Evolutionary conservation across 2,888 invertebrate genomes (phyloP).

Genomic region (Tipula confusa): DNA sequence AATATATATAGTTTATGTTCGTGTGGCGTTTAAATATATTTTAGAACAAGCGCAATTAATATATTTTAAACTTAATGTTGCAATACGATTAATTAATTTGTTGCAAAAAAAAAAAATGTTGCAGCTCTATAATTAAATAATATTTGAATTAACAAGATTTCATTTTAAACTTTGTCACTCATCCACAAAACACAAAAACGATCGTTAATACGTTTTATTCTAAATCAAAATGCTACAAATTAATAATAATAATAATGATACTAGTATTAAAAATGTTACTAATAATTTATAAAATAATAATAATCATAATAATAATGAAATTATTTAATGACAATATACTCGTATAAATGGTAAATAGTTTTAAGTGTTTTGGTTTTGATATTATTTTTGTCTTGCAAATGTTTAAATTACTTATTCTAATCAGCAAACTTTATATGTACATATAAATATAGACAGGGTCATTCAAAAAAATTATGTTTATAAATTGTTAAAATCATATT

Average conservation of each 20-base stretch:
- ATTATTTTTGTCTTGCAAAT: not conserved
- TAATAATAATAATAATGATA: not conserved
- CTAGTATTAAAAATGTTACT: not conserved
- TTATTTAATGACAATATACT: slow-evolving; percentile 4
- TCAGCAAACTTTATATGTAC: not conserved
- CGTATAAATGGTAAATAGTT: slow-evolving; percentile 12
- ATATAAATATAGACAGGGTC: too few species aligned
- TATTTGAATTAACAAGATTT: not conserved
- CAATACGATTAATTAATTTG: not conserved
- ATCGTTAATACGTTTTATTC: not conserved
- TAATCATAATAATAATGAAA: not conserved
- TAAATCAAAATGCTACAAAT: not conserved
- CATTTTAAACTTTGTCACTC: too few species aligned
- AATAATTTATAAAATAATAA: not conserved
- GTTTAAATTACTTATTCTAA: too few species aligned
- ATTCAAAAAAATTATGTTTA: too few species aligned
- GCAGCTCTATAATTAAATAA: not conserved
- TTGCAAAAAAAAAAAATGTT: not conserved
- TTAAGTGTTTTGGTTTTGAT: not conserved
- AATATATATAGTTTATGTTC: too few species aligned
- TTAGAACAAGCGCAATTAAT: not conserved
- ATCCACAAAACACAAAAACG: not conserved
- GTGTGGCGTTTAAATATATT: too few species aligned
- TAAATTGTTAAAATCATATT: too few species aligned
- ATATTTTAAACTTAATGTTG: not conserved